Conservation (phyloP, 2,113 vertebrate genomes). For the Terrapene triunguis region DNA sequence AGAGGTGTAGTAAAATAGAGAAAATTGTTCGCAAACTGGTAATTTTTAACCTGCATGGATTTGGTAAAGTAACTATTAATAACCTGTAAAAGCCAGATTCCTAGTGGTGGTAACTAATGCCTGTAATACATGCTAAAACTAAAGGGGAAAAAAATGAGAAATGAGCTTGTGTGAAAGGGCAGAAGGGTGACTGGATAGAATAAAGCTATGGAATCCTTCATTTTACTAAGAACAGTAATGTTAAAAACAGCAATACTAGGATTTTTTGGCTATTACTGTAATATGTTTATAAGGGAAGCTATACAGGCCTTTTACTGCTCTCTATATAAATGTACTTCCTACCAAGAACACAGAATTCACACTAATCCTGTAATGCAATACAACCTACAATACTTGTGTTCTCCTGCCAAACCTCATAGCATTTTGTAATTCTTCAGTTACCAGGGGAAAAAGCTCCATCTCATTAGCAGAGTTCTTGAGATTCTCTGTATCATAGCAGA, state of each 20-base stretch:
- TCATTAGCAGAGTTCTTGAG: constrained; percentile 77
- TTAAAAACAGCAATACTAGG: background rate
- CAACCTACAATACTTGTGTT: background rate
- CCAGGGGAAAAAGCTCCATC: constrained; percentile 79
- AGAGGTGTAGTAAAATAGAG: background rate
- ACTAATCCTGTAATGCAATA: rapidly evolving
- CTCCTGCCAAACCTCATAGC: background rate
- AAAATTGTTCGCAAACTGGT: background rate
- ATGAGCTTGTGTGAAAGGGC: background rate
- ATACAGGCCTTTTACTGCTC: background rate
- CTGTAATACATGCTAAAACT: background rate
- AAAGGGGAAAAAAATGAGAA: constrained; percentile 14
- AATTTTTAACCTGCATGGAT: background rate
- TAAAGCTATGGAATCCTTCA: background rate
- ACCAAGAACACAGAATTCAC: background rate
- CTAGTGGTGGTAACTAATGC: constrained; percentile 27
- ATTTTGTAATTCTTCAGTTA: constrained; percentile 35
- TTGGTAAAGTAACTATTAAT: rapidly evolving
- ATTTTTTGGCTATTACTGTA: background rate
- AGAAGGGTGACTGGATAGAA: background rate
- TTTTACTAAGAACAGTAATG: background rate
- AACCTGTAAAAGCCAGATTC: background rate
- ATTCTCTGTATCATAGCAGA: constrained; percentile 60
- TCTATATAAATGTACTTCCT: background rate
- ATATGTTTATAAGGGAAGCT: background rate